Evolutionary conservation across 2,888 invertebrate species (phyloP).

Genomic region (Acanthosepion lycidas): DNA sequence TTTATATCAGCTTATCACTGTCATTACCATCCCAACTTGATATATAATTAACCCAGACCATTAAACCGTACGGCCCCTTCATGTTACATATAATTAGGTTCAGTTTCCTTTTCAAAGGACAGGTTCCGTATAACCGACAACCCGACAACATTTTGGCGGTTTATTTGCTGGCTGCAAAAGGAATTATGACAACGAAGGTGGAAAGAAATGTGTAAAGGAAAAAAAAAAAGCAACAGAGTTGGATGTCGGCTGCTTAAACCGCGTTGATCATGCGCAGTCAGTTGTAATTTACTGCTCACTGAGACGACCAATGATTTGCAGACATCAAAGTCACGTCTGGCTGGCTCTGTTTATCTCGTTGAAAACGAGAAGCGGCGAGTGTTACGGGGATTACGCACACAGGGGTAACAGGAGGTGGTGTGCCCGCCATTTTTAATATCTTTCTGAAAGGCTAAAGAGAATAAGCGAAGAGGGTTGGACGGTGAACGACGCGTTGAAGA

Average conservation of each 20-base stretch:
- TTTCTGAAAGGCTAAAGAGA: neutral
- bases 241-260: neutral
- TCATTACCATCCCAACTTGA: neutral
- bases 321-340: slow-evolving; percentile 14
- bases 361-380: neutral
- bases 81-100: slow-evolving; percentile 33
- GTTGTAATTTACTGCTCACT: neutral
- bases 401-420: neutral
- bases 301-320: neutral
- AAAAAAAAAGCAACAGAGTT: neutral
- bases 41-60: slow-evolving; percentile 16
- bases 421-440: neutral
- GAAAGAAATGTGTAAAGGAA: neutral
- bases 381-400: neutral
- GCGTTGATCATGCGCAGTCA: neutral
- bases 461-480: neutral
- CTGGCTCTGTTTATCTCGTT: slow-evolving; percentile 6
- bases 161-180: neutral
- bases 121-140: neutral
- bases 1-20: neutral
- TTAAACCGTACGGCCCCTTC: neutral
- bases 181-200: neutral
- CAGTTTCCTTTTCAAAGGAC: neutral
- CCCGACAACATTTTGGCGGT: neutral
- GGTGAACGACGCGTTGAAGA: neutral